Percentiles rank a stretch among this genome's conserved stretches.
Conservation (phyloP, 2,888 invertebrate genomes). For the Stenurella melanura region DNA sequence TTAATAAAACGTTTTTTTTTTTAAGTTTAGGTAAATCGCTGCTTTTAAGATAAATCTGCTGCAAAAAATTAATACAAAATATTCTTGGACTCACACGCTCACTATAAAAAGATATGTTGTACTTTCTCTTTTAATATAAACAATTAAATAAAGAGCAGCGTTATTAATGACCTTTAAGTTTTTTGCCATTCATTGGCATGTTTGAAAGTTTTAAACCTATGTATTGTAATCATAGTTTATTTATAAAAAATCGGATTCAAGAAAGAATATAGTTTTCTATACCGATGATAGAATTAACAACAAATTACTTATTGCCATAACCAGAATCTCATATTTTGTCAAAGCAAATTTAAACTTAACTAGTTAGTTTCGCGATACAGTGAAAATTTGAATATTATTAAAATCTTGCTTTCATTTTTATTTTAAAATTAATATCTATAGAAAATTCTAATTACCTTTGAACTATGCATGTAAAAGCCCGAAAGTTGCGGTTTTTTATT, state of each 20-base stretch:
- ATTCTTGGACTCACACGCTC: background rate
- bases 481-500: background rate
- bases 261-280: background rate
- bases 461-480: background rate
- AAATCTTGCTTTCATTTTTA: background rate
- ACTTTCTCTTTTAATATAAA: background rate
- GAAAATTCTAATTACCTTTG: background rate
- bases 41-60: no score
- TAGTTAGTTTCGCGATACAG: background rate
- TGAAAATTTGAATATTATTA: background rate
- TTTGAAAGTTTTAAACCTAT: background rate
- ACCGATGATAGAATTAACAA: background rate
- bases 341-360: background rate
- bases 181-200: background rate
- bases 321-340: background rate
- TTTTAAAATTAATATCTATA: background rate
- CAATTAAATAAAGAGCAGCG: conserved; percentile 1
- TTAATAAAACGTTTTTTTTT: no score
- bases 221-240: background rate
- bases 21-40: no score
- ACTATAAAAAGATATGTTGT: conserved; percentile 3
- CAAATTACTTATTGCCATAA: background rate
- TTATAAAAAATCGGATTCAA: background rate
- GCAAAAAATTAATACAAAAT: no score
- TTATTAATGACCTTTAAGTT: background rate